phyloP scores from a whole-genome alignment of 2,888 invertebrate genomes.

The Petrolisthes manimaculis region DNA sequence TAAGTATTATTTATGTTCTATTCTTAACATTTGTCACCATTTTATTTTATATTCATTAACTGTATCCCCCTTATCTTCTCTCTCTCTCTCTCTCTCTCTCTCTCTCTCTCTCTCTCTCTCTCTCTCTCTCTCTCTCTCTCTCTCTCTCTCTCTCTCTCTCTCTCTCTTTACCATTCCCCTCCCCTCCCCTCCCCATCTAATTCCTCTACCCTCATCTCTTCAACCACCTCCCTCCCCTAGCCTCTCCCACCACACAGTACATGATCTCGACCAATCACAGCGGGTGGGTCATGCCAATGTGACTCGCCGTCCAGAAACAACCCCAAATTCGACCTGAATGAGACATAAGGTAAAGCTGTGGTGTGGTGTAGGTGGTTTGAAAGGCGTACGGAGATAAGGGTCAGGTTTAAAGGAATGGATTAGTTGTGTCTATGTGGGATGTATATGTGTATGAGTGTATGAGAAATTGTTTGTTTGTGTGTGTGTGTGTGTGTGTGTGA shows the following conservation, averaged over 20 bases:
- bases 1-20: too few relatives aligned
- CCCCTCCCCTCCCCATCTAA: not conserved
- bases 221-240: not conserved
- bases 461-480: not conserved
- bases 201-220: not conserved
- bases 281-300: constrained; percentile 6
- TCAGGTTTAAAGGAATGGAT: not conserved
- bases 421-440: not conserved
- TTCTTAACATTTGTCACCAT: too few relatives aligned
- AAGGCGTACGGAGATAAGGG: not conserved
- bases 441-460: not conserved
- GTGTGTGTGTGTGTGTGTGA: not conserved
- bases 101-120: not conserved
- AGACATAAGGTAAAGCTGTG: constrained; percentile 8
- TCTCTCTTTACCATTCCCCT: not conserved
- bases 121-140: not conserved
- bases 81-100: not conserved
- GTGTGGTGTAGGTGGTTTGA: not conserved
- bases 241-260: not conserved
- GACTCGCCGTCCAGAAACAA: constrained; percentile 6
- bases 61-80: not conserved
- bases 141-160: not conserved
- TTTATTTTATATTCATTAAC: too few relatives aligned
- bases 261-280: constrained; percentile 9
- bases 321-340: not conserved